These are phyloP conservation scores for Drosophila kuntzei DNA, from an alignment of 2,888 invertebrate genomes.

Conservation along the genomic window DNA sequence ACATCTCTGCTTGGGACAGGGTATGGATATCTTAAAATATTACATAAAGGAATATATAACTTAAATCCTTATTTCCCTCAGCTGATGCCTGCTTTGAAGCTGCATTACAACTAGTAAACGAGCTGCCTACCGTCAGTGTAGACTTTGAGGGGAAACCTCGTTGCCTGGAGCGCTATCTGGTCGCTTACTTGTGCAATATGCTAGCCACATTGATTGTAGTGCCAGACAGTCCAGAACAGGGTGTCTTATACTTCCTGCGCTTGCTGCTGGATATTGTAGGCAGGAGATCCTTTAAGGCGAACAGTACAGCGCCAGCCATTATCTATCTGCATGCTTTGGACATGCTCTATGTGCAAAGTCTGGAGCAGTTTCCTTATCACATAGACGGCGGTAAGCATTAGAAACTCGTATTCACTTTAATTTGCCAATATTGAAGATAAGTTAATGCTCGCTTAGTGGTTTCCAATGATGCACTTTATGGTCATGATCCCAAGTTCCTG, in stretches of 20 bases:
- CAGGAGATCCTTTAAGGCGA: slow-evolving; percentile 90
- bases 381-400: slow-evolving; percentile 88
- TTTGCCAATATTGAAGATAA: neutral
- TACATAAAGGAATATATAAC: neutral
- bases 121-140: slow-evolving; percentile 89
- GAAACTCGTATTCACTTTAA: neutral
- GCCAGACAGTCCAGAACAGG: slow-evolving; percentile 95
- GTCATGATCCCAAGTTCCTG: slow-evolving; percentile 94
- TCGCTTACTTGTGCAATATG: slow-evolving; percentile 91
- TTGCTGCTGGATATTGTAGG: slow-evolving; percentile 93
- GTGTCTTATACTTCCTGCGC: slow-evolving; percentile 92
- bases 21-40: slow-evolving; percentile 84
- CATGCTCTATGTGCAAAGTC: slow-evolving; percentile 91
- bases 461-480: slow-evolving; percentile 96
- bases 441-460: slow-evolving; percentile 87
- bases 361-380: slow-evolving; percentile 94
- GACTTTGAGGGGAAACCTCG: slow-evolving; percentile 91
- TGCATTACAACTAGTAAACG: slow-evolving; percentile 91
- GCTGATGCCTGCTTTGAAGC: slow-evolving; percentile 98
- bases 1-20: slow-evolving; percentile 96
- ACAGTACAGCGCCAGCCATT: slow-evolving; percentile 88
- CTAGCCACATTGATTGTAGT: slow-evolving; percentile 93
- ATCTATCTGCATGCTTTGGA: slow-evolving; percentile 92
- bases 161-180: slow-evolving; percentile 90
- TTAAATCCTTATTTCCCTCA: slow-evolving; percentile 84